These are phyloP conservation scores for Hydrolagus colliei DNA, from an alignment of 2,797 vertebrate species.

Conservation along the genomic window DNA sequence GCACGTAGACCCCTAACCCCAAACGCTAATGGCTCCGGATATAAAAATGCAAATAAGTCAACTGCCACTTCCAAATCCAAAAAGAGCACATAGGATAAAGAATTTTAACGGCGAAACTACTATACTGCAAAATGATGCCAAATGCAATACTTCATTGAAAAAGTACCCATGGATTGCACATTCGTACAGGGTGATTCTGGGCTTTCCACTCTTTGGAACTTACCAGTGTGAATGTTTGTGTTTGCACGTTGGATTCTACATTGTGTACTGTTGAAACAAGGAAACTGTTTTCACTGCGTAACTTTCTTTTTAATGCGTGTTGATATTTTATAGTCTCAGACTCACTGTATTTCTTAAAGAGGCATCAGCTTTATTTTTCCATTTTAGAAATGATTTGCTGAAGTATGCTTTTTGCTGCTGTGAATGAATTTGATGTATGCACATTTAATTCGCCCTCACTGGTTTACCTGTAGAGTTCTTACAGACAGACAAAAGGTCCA, in stretches of 20 bases:
- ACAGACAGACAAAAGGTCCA: background rate
- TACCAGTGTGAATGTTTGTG: background rate
- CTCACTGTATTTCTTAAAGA: background rate
- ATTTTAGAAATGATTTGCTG: constrained; percentile 16
- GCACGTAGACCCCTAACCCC: constrained; percentile 37
- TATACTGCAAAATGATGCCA: constrained; percentile 20
- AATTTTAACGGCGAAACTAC: constrained; percentile 8
- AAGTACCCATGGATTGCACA: constrained; percentile 5
- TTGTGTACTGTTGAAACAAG: constrained; percentile 1
- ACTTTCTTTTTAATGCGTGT: background rate
- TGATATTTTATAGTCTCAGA: background rate
- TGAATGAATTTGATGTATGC: constrained; percentile 16
- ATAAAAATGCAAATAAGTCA: constrained; percentile 44
- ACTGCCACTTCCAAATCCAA: constrained; percentile 43
- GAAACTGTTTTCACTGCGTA: constrained; percentile 13
- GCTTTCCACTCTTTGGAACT: background rate
- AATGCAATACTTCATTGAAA: background rate
- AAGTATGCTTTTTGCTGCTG: background rate
- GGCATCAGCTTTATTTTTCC: background rate
- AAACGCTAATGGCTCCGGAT: constrained; percentile 39
- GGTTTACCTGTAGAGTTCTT: constrained; percentile 11
- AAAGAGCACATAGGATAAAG: constrained; percentile 44
- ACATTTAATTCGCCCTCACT: background rate
- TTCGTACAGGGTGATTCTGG: background rate
- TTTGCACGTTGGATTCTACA: background rate